Conservation (phyloP, 2,888 invertebrate species). For the Halictus ligatus region DNA sequence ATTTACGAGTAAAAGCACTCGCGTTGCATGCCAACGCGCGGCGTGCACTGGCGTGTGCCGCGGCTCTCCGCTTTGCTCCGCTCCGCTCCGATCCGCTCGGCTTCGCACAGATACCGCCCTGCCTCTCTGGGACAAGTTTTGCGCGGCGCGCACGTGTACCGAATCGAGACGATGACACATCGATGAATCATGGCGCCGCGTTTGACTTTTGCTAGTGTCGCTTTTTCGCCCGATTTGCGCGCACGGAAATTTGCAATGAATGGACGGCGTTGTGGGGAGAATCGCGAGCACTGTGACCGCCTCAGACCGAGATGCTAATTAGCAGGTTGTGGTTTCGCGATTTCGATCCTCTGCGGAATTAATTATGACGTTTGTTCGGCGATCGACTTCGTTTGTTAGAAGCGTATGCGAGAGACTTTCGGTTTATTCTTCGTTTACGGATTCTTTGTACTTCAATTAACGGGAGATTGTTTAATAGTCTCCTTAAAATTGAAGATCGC, state of each 20-base stretch:
- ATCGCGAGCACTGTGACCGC: background rate
- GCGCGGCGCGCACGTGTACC: constrained; percentile 53
- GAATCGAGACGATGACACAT: constrained; percentile 71
- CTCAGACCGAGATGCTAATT: background rate
- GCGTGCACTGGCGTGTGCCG: constrained; percentile 43
- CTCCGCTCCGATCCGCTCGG: constrained; percentile 8
- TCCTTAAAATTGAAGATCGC: too few relatives aligned
- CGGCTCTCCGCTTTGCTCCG: background rate
- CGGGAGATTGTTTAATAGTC: too few relatives aligned
- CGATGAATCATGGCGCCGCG: constrained; percentile 60
- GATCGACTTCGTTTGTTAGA: too few relatives aligned
- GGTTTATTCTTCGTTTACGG: too few relatives aligned
- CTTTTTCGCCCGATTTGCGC: background rate
- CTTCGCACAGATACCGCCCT: constrained; percentile 8
- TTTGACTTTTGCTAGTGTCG: background rate
- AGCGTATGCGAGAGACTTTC: too few relatives aligned
- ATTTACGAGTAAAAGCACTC: constrained; percentile 68
- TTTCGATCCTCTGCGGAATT: background rate
- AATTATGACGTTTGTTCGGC: too few relatives aligned
- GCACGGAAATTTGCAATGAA: background rate
- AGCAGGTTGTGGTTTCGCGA: background rate
- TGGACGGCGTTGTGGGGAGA: background rate
- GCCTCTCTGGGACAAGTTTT: constrained; percentile 49
- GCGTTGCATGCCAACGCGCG: constrained; percentile 62
- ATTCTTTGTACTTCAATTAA: too few relatives aligned